phyloP scores from a whole-genome alignment of 2,888 invertebrate genomes.

The Lutraria lutraria region DNA sequence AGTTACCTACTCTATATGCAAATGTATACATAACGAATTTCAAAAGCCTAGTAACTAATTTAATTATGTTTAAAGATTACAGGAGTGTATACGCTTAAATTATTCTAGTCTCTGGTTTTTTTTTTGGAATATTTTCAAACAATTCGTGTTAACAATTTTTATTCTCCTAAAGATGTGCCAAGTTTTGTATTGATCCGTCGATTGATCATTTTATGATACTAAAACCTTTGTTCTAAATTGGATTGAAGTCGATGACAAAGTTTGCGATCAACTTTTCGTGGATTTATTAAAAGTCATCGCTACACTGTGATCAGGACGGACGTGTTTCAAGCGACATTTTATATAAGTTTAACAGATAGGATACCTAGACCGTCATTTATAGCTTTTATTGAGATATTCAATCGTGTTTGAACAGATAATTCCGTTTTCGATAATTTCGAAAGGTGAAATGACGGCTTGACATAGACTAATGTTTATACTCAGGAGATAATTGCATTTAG shows the following conservation, averaged over 20 bases:
- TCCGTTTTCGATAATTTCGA: not conserved
- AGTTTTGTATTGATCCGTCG: not conserved
- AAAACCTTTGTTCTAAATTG: not conserved
- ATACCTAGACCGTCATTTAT: not conserved
- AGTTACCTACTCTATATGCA: not conserved
- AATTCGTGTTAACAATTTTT: not conserved
- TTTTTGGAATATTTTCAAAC: constrained; percentile 24
- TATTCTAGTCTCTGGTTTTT: not conserved
- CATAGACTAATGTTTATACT: not conserved
- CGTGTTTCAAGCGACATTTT: not conserved
- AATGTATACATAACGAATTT: not conserved
- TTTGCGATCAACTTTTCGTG: not conserved
- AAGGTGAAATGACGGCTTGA: not conserved
- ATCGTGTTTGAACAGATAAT: not conserved
- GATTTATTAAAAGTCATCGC: not conserved
- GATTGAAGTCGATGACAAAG: not conserved
- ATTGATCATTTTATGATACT: not conserved
- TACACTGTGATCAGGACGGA: not conserved
- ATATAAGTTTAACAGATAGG: not conserved
- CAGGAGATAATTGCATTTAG: not conserved
- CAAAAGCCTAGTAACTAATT: constrained; percentile 8
- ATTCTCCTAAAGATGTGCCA: constrained; percentile 3
- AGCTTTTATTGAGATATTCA: not conserved
- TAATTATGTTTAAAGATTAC: not conserved
- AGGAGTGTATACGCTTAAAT: not conserved